Evolutionary conservation across 1,140 invertebrate genomes (phyloP), one percentile per base, ranked within the genome.

Genomic region (Cotesia chilonis): DNA sequence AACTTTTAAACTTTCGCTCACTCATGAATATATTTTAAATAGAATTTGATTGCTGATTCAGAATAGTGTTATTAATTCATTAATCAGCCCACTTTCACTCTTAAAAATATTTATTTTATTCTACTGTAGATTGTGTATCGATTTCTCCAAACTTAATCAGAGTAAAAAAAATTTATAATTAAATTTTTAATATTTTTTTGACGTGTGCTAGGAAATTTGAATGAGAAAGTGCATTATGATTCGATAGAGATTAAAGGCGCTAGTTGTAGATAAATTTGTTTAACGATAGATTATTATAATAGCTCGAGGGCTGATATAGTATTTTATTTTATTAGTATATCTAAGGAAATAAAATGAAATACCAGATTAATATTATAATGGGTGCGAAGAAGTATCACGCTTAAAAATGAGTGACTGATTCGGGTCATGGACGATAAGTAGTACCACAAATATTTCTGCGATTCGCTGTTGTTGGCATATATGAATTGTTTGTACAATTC

Each of bases 401-500:
- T 20, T 10, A 60, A 37, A 10, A 60, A 12, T 65, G 79, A 83
- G 67, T 38, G 81, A 80, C 80, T 76, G 72, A 81, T 82, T 81
- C 78, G 37, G 81, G 81, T 83, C 82, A 83, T 68, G 81, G 78
- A 81, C 80, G 57, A 3, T 37, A 41, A 47, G 38, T 41, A 68
- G 47, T 67, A 38, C 47, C 14, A 28, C 60, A 63, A 66, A 75
- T 80, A 76, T 76, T 79, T 77, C 47, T 37, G 10, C 68, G 67
- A 64, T 14, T 61, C 37, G 54, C 17, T 55, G 54, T 5, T 6
- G 41, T 47, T 17, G n/a, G 3, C 10, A 55, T 14, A 3, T 9
- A n/a, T 55, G n/a, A 17, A 55, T 5, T n/a, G 10, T 12, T 5
- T 55, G n/a, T 9, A 0, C 4, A 14, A 41, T 41, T 47, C 0